These are phyloP conservation scores for Caenorhabditis sulstoni DNA, from an alignment of 2,888 invertebrate genomes.

Conservation along the genomic window DNA sequence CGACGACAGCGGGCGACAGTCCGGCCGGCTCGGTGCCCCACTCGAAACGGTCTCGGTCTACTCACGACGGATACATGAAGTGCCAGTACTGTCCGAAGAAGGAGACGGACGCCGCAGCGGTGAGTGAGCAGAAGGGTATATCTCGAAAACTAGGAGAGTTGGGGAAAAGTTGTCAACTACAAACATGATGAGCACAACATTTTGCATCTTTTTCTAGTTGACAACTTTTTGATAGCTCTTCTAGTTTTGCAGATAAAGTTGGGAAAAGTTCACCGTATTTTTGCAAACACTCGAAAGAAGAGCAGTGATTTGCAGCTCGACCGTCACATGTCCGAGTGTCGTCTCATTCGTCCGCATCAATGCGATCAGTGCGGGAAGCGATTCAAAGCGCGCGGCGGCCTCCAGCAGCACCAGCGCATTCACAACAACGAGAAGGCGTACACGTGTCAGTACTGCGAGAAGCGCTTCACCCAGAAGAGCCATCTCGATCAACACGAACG, in stretches of 20 bases:
- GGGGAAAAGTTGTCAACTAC: no score
- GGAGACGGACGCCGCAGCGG: no score
- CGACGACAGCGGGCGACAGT: conserved; percentile 1
- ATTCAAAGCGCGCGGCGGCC: conserved; percentile 77
- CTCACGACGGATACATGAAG: conserved; percentile 69
- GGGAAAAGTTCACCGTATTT: no score
- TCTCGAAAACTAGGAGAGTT: no score
- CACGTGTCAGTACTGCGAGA: conserved; percentile 74
- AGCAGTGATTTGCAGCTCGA: conserved; percentile 77
- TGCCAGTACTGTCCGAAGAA: conserved; percentile 78
- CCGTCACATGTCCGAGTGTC: conserved; percentile 75
- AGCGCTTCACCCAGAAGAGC: conserved; percentile 79
- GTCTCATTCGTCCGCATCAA: conserved; percentile 71
- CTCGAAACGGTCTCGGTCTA: conserved; percentile 55
- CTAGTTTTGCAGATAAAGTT: no score
- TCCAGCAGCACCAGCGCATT: conserved; percentile 79
- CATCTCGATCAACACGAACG: conserved; percentile 80
- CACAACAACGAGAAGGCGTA: conserved; percentile 78
- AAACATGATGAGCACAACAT: no score
- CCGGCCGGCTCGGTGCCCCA: conserved; percentile 15
- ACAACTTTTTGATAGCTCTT: no score
- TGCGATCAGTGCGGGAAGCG: conserved; percentile 76
- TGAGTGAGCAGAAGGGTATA: no score
- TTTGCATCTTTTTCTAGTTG: no score
- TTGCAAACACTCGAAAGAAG: no score